phyloP scores from a whole-genome alignment of 2,888 invertebrate species.

The Metellina segmentata region DNA sequence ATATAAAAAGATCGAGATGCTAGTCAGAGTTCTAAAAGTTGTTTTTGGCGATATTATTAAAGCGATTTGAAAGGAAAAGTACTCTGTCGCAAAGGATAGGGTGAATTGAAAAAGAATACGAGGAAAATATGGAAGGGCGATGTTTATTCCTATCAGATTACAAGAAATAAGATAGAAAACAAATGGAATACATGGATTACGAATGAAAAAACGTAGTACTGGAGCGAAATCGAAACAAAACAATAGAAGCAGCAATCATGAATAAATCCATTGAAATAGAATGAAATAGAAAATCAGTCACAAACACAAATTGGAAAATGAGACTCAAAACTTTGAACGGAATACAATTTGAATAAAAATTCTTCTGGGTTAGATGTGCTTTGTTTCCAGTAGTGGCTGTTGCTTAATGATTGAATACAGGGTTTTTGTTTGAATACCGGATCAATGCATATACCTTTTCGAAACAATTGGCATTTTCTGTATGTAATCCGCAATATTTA shows the following conservation, averaged over 20 bases:
- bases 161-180: conserved; percentile 15
- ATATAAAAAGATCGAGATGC: no score
- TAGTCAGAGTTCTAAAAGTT: no score
- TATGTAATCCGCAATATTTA: not conserved
- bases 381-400: not conserved
- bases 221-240: not conserved
- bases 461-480: not conserved
- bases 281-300: not conserved
- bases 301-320: conserved; percentile 25
- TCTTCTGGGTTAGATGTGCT: not conserved
- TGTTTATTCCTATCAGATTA: conserved; percentile 18
- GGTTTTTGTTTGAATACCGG: not conserved
- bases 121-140: not conserved
- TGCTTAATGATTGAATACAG: not conserved
- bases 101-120: not conserved
- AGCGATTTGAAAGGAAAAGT: not conserved
- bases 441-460: not conserved
- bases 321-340: not conserved
- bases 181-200: not conserved
- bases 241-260: conserved; percentile 8
- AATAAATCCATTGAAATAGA: conserved; percentile 23
- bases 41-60: not conserved
- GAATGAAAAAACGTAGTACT: not conserved
- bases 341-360: conserved; percentile 4
- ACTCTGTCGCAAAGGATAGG: not conserved